Base-by-base conservation (phyloP, 2,113 vertebrate species). In the Hylia prasina region DNA sequence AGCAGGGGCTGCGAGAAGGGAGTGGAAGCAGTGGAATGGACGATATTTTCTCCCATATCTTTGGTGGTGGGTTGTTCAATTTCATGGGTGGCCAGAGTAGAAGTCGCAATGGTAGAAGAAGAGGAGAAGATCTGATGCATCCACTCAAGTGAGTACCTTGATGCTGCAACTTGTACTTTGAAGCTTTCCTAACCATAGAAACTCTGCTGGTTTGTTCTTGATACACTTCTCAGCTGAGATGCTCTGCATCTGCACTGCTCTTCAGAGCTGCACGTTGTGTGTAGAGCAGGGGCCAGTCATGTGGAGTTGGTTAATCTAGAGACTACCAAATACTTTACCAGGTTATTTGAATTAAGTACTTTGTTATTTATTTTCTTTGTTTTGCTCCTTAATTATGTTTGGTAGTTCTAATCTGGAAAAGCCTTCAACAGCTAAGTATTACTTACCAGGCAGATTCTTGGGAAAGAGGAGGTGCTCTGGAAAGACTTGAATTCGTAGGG, bases 1-100 rank as follows among this genome's bases (percentile, higher is more conserved):
- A 99, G 58, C 99, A 99, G 96, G 99, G 99, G 3, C 98, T 99
- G 63, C 98, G 99, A 81, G 99, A 99, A 98, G 99, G 99, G 17
- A 99, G 99, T 4, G 99, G 99, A 24, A 98, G 99, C 30, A 98
- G 98, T 22, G 99, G 99, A 87, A 99, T 99, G 99, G 99, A 99
- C 57, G 99, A 99, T 89, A 99, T 99, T 96, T 99, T 99, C 98
- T 99, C 99, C 64, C 99, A 99, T 93, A 99, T 99, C 97, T 99
- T 99, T 97, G 99, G 99, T 22, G 99, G 99, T 87, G 99, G 99
- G 87, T 98, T 99, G 64, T 99, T 99, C 70, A 99, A 99, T 69
- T 99, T 99, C 96, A 99, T 99, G 99, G 99, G 99, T 45, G 98
- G 99, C 68, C 99, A 99, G 89, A 98, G 98, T 77, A 98, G 99